Percentiles rank a stretch among this genome's conserved stretches.
Conservation (phyloP, 2,113 vertebrate genomes). For the Dolichotis patagonum region DNA sequence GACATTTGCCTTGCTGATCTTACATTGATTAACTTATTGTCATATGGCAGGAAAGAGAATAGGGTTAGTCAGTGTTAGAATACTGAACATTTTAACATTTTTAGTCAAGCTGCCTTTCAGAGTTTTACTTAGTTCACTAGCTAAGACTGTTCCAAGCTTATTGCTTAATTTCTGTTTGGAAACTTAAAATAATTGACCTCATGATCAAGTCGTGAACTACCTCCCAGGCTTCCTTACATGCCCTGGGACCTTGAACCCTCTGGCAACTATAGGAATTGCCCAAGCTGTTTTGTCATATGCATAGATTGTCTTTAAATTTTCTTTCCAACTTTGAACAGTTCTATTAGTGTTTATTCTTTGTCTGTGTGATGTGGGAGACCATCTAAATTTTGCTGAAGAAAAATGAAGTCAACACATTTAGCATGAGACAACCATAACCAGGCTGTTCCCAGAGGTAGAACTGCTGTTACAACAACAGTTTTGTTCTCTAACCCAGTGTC, state of each 20-base stretch:
- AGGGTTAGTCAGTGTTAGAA: not conserved
- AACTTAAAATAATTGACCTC: not conserved
- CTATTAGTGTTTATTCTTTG: constrained; percentile 74
- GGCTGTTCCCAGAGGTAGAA: constrained; percentile 55
- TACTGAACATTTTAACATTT: not conserved
- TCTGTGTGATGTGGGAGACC: not conserved
- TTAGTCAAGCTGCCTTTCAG: not conserved
- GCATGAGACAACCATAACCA: constrained; percentile 54
- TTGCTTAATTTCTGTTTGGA: constrained; percentile 16
- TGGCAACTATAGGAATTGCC: constrained; percentile 34
- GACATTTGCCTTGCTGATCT: too few species aligned
- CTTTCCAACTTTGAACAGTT: constrained; percentile 80
- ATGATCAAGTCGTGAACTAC: not conserved
- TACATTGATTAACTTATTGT: not conserved
- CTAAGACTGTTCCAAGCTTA: not conserved
- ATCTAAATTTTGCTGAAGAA: constrained; percentile 41
- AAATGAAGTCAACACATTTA: not conserved
- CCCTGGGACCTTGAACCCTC: accelerated
- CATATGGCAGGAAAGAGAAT: not conserved
- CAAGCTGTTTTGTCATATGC: constrained; percentile 56
- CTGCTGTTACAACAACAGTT: constrained; percentile 74
- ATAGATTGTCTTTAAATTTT: constrained; percentile 73
- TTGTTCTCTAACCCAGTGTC: not conserved
- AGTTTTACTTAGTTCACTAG: constrained; percentile 6
- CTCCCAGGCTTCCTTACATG: not conserved